Base-by-base conservation (phyloP, 2,797 vertebrate species). In the Bradypodion pumilum region DNA sequence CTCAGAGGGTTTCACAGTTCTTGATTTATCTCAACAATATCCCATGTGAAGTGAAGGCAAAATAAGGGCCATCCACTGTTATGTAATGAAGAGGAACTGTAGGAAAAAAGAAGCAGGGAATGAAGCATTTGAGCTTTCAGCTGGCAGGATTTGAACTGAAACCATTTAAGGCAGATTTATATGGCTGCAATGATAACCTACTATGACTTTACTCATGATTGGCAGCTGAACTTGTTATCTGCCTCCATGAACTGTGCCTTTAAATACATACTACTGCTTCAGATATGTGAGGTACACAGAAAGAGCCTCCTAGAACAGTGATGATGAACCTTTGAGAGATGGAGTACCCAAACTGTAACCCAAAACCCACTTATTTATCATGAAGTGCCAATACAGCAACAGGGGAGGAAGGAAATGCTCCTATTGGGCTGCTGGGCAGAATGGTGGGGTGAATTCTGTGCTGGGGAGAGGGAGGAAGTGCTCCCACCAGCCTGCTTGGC, bases 1-100 rank as follows among this genome's bases (percentile, higher is more conserved):
- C 19, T 85, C 73, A 70, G 73, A 70, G 44, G 32, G 40, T 21
- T 81, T 81, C 84, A 60, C 65, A 23, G 40, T 60, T 63, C 76
- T 85, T 74, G 49, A 81, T 76, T 76, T 85, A 85, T 85, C 65
- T 70, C 52, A 69, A 70, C 32, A 81, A 76, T 81, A 75, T 62
- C 40, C 16, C 25, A 37, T n/a, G 25, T 70, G 73, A 70, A 78
- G 72, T 72, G 69, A 77, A 69, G 37, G 65, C 63, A 76, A 69
- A 56, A 70, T 40, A 49, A 75, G 37, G 42, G 60, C 21, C 32
- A 60, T 75, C 12, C 6, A 60, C 40, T 56, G 25, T 60, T 76
- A 49, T 69, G 68, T 80, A 76, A 75, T 69, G 52, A 40, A 69
- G 27, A 49, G 75, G 49, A 75, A 75, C 68, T 75, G 40, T 59